Evolutionary conservation across 2,888 invertebrate species (phyloP).

Genomic region (Agelastica alni): DNA sequence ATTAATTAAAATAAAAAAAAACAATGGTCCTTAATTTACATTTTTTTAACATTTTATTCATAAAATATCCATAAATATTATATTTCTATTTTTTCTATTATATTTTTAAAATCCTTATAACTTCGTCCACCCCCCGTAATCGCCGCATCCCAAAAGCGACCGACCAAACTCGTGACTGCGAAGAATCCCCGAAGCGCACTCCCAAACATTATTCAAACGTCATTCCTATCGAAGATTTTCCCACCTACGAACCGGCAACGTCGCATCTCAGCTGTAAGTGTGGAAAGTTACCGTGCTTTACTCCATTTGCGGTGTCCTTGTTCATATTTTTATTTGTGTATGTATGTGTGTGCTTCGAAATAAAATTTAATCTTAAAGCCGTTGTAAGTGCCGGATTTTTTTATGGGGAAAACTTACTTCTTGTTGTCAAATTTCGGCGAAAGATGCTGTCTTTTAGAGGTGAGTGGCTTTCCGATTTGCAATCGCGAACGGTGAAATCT

Average conservation of each 20-base stretch:
- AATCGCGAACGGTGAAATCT: too few species aligned
- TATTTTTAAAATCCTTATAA: background rate
- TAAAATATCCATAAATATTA: too few species aligned
- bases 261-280: constrained; percentile 24
- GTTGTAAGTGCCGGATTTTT: constrained; percentile 6
- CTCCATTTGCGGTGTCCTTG: constrained; percentile 32
- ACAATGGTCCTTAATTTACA: too few species aligned
- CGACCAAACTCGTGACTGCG: background rate
- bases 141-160: too few species aligned
- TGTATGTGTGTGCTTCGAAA: background rate
- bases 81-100: too few species aligned
- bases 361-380: too few species aligned
- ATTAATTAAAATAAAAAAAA: too few species aligned
- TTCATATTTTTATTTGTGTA: constrained; percentile 36
- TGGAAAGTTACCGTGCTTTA: constrained; percentile 38
- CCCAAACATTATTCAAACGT: constrained; percentile 20
- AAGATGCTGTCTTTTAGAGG: constrained; percentile 29
- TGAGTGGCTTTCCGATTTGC: constrained; percentile 4
- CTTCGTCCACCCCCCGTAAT: background rate
- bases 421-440: background rate
- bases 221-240: constrained; percentile 20
- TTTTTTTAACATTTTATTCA: too few species aligned
- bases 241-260: constrained; percentile 24
- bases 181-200: constrained; percentile 9
- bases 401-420: constrained; percentile 2